Evolutionary conservation across 2,113 vertebrate genomes (phyloP), one percentile per base, ranked within the genome.

Genomic region (Cavia porcellus): DNA sequence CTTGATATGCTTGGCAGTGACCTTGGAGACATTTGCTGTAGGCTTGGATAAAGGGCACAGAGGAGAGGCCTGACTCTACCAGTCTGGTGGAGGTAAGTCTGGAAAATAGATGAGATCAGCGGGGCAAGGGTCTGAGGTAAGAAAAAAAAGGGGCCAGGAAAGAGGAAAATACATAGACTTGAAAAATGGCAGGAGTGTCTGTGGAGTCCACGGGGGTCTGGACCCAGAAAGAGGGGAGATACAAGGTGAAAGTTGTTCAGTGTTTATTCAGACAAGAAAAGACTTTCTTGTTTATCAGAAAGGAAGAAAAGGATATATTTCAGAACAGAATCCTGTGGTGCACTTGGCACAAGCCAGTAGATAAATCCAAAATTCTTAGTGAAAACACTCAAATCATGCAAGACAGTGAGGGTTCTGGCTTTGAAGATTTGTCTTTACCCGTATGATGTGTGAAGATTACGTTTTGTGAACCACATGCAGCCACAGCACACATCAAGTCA

Each of bases 361-460:
- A 75, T 1, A 28, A 79, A 62, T n/a, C 57, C 59, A 32, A 52
- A 98, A 32, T 83, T 92, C 22, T 96, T 85, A 96, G 93, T 64
- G 88, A 97, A 89, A 94, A 30, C 93, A 90, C 95, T 59, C 88
- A 25, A 93, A 95, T 95, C 88, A 96, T 85, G 95, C 90, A 96
- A 92, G 98, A 99, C 98, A 97, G 99, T 99, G 99, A 99, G 99
- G 96, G 99, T 99, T 86, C 97, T 99, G 61, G 99, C 99, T 3
- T 95, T 99, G 72, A 99, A 99, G 99, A 99, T 99, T 96, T 99
- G 99, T 30, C 98, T 99, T 35, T 99, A 99, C 47, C 99, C 99
- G 24, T 99, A 99, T 98, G 99, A 99, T 9, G 99, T 99, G 64
- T 99, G 97, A 99, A 99, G 98, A 99, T 99, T 0, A 99, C 99